Evolutionary conservation across 1,140 invertebrate genomes (phyloP).

Genomic region (Halictus rubicundus): DNA sequence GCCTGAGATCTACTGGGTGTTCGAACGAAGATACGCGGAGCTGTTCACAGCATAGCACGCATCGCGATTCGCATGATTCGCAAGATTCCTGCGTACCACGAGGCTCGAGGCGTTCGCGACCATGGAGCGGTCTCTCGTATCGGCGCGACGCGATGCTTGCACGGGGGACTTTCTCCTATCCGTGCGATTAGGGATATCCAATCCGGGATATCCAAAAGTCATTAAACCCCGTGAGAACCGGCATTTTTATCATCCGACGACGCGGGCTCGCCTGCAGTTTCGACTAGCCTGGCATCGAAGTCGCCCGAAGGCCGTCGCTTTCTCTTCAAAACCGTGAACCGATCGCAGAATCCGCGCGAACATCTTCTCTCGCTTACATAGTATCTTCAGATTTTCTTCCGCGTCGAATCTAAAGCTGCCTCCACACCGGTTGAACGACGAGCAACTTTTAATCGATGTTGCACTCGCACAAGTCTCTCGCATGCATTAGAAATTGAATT

Average conservation of each 20-base stretch:
- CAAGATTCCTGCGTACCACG: background rate
- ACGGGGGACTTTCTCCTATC: slow-evolving; percentile 43
- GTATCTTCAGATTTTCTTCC: too few species aligned
- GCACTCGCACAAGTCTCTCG: too few species aligned
- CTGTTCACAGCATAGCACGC: background rate
- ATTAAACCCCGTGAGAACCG: slow-evolving; percentile 44
- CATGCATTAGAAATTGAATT: too few species aligned
- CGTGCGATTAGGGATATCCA: slow-evolving; percentile 27
- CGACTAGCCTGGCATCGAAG: slow-evolving; percentile 5
- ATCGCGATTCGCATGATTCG: background rate
- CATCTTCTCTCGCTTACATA: background rate
- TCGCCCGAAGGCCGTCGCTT: background rate
- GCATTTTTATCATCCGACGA: background rate
- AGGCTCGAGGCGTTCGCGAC: background rate
- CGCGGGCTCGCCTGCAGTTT: background rate
- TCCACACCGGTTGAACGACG: too few species aligned
- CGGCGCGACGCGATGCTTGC: slow-evolving; percentile 2
- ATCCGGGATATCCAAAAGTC: slow-evolving; percentile 46
- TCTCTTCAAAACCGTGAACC: slow-evolving; percentile 4
- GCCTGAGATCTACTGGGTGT: slow-evolving; percentile 4
- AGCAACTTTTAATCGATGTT: too few species aligned
- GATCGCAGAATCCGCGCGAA: background rate
- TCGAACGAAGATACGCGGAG: too few species aligned
- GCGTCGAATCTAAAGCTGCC: too few species aligned
- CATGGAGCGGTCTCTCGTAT: background rate